Evolutionary conservation across 2,797 vertebrate species (phyloP).

Genomic region (Nannoperca obscura): DNA sequence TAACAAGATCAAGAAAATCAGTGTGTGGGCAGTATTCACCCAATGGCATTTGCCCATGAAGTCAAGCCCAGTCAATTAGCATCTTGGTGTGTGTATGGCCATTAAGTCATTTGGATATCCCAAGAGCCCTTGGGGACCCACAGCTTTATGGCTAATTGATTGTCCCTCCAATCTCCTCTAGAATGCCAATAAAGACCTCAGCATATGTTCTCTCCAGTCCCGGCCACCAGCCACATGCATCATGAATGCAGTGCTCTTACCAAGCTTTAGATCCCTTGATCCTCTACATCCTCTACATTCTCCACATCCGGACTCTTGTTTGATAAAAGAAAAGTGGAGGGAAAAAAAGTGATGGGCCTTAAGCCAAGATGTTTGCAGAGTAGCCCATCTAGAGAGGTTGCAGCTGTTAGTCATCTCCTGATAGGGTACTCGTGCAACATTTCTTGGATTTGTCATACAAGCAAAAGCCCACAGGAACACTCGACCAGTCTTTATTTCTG

Average conservation of each 20-base stretch:
- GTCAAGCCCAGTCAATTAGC: conserved; percentile 57
- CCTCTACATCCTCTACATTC: conserved; percentile 81
- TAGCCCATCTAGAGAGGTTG: conserved; percentile 62
- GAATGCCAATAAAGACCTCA: conserved; percentile 80
- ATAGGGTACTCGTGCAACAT: conserved; percentile 29
- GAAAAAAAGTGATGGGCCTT: conserved; percentile 60
- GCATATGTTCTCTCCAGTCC: conserved; percentile 74
- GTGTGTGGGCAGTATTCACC: background rate
- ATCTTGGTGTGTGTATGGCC: conserved; percentile 52
- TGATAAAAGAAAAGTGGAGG: conserved; percentile 44
- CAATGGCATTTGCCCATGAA: conserved; percentile 40
- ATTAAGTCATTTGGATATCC: conserved; percentile 71
- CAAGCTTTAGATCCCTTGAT: conserved; percentile 84
- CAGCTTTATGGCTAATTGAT: conserved; percentile 80
- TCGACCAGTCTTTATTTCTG: conserved; percentile 9
- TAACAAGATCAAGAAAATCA: conserved; percentile 3
- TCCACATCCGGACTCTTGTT: conserved; percentile 75
- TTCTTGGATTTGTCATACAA: conserved; percentile 25
- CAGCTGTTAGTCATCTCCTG: conserved; percentile 58
- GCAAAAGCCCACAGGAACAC: conserved; percentile 26
- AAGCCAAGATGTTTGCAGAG: conserved; percentile 72
- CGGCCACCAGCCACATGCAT: conserved; percentile 63
- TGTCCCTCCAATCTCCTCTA: conserved; percentile 71
- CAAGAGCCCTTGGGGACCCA: conserved; percentile 61
- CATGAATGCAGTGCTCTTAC: conserved; percentile 76